Base-by-base conservation (phyloP, 2,888 invertebrate species). In the Salticus scenicus region DNA sequence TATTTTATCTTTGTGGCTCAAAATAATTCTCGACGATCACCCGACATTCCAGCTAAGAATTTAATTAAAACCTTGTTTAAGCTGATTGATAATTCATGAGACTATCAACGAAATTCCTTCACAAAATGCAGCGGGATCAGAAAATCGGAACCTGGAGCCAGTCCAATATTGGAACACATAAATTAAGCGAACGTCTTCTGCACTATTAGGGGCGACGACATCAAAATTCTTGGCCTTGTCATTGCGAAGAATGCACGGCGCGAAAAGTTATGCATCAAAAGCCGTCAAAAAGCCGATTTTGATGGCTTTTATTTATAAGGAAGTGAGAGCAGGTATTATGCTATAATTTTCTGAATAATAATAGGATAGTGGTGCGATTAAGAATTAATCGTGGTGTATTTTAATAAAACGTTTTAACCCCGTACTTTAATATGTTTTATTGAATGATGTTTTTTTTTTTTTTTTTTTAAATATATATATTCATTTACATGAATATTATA, bases 1-100 rank as follows among this genome's bases (percentile, higher is more conserved):
- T n/a, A n/a, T n/a, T n/a, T n/a, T n/a, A n/a, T n/a, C n/a, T 57
- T 24, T 57, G 20, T 12, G 12, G 20, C 57, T 24, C 24, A 24
- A 57, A 57, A 57, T 24, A 57, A 57, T 57, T 57, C 24, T 2
- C 2, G 2, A n/a, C 47, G 17, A 47, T 47, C 47, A 17, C 47
- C 57, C 20, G 24, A 4, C 57, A 57, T 24, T 57, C 57, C 7
- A 24, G 14, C 17, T 57, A 57, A 57, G 57, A 57, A 57, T 57
- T 57, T 57, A 57, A 57, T 57, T 57, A 57, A 57, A 57, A 57
- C 57, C 57, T 57, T 57, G 57, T 57, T 57, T 57, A 57, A 24
- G 57, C 57, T 57, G 57, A 57, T 57, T 57, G 57, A 57, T 57
- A 57, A 57, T 57, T 57, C 57, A 57, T 57, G 57, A 57, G 57